Percentiles rank a stretch among this genome's conserved stretches.
Evolutionary conservation across 2,797 vertebrate genomes (phyloP).

Genomic region (Takifugu ocellatus): DNA sequence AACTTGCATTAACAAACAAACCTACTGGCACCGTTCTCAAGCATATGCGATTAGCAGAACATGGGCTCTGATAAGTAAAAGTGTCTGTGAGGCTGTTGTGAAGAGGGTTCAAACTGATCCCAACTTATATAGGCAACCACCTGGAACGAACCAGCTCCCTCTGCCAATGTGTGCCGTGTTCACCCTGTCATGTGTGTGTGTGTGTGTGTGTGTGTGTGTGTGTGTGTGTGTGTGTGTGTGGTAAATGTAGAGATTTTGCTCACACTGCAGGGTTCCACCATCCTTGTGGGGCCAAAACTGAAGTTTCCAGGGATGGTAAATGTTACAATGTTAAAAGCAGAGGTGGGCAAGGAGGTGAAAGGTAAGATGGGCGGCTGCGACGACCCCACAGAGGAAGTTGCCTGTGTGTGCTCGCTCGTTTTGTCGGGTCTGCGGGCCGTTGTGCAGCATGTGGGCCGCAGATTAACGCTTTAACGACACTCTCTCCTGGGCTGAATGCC

Average conservation of each 20-base stretch:
- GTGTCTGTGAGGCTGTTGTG: slow-evolving; percentile 16
- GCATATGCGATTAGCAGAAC: slow-evolving; percentile 8
- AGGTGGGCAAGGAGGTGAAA: no score
- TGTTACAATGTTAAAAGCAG: no score
- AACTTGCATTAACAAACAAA: no score
- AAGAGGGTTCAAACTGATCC: slow-evolving; percentile 43
- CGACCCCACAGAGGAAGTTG: no score
- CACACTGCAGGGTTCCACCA: no score
- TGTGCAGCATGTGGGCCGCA: slow-evolving; percentile 67
- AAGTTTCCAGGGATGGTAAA: no score
- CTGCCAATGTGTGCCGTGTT: slow-evolving; percentile 61
- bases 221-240: slow-evolving; percentile 12
- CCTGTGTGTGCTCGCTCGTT: slow-evolving; percentile 27
- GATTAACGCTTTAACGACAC: slow-evolving; percentile 70
- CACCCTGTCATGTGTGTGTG: slow-evolving; percentile 39
- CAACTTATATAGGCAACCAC: slow-evolving; percentile 63
- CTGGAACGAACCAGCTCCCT: slow-evolving; percentile 49
- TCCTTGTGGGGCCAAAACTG: no score
- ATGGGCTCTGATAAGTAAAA: slow-evolving; percentile 14
- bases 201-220: slow-evolving; percentile 11
- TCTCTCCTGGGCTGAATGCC: slow-evolving; percentile 67
- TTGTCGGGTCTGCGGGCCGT: slow-evolving; percentile 40
- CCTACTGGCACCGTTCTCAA: not conserved
- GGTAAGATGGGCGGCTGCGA: no score
- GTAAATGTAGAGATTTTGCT: no score